A percentile compares a stretch with the other conserved stretches of the same genome.
phyloP scores from a whole-genome alignment of 2,888 invertebrate genomes.

The Selenia dentaria region DNA sequence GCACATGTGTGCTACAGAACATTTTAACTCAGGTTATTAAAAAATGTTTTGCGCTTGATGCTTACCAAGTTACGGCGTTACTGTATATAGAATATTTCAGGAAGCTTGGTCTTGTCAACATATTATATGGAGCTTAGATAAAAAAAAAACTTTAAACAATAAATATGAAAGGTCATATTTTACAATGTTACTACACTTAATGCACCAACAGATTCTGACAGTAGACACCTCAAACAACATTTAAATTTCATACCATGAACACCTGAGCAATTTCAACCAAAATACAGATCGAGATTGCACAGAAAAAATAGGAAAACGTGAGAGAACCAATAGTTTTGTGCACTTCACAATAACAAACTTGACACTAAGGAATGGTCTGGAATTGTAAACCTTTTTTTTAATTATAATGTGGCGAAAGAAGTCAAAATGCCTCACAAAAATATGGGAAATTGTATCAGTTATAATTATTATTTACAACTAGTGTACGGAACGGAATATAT shows the following conservation, averaged over 20 bases:
- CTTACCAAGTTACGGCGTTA: no score
- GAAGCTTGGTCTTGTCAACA: slow-evolving; percentile 35
- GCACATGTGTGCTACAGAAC: no score
- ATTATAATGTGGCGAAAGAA: slow-evolving; percentile 11
- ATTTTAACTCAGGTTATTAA: no score
- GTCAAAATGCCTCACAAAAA: slow-evolving; percentile 27
- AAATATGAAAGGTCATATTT: slow-evolving; percentile 29
- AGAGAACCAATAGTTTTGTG: slow-evolving; percentile 54
- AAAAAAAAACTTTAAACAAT: slow-evolving; percentile 33
- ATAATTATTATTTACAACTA: slow-evolving; percentile 13
- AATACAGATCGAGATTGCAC: slow-evolving; percentile 20
- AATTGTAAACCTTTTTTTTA: slow-evolving; percentile 34
- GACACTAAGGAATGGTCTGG: slow-evolving; percentile 53
- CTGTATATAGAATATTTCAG: no score
- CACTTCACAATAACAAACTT: slow-evolving; percentile 49
- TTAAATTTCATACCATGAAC: slow-evolving; percentile 1
- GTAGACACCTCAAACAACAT: not conserved
- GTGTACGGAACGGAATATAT: not conserved
- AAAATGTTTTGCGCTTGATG: no score
- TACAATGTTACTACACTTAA: not conserved
- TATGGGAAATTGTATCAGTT: slow-evolving; percentile 20
- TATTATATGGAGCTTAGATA: slow-evolving; percentile 34
- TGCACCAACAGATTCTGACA: no score
- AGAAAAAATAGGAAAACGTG: slow-evolving; percentile 23
- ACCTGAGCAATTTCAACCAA: slow-evolving; percentile 8